A percentile compares a stretch with the other conserved stretches of the same genome.
These are phyloP conservation scores for Cerastoderma edule DNA, from an alignment of 2,888 invertebrate species.

Conservation along the genomic window DNA sequence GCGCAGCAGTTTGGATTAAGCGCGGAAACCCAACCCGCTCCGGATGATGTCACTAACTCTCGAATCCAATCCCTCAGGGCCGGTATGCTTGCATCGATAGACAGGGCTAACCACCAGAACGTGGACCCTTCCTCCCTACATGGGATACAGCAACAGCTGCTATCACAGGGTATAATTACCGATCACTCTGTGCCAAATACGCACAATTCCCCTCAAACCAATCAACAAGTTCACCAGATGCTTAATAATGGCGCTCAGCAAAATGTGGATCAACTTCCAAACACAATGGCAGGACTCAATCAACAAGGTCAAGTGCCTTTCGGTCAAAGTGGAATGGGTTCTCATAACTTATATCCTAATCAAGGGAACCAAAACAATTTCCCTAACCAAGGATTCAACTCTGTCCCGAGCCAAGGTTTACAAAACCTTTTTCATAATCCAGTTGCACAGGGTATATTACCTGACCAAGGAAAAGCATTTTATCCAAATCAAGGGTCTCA, in stretches of 20 bases:
- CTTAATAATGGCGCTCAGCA: not conserved
- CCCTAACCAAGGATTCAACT: not conserved
- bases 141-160: too few species aligned
- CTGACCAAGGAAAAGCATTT: not conserved
- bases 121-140: too few species aligned
- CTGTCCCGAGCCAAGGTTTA: not conserved
- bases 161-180: too few species aligned
- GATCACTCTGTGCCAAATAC: too few species aligned
- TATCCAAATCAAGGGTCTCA: not conserved
- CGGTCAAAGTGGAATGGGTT: too few species aligned
- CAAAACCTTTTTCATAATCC: not conserved
- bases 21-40: not conserved
- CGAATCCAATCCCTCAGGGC: not conserved
- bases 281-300: not conserved
- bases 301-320: too few species aligned
- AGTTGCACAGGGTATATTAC: not conserved
- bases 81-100: not conserved
- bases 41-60: not conserved
- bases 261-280: not conserved
- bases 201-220: too few species aligned
- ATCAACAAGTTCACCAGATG: slow-evolving; percentile 6
- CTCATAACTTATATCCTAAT: not conserved
- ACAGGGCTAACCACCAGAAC: slow-evolving; percentile 6
- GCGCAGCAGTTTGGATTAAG: not conserved
- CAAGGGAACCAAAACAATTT: not conserved